Base-by-base conservation (phyloP, 2,797 vertebrate species). In the Sebastes oblongus region DNA sequence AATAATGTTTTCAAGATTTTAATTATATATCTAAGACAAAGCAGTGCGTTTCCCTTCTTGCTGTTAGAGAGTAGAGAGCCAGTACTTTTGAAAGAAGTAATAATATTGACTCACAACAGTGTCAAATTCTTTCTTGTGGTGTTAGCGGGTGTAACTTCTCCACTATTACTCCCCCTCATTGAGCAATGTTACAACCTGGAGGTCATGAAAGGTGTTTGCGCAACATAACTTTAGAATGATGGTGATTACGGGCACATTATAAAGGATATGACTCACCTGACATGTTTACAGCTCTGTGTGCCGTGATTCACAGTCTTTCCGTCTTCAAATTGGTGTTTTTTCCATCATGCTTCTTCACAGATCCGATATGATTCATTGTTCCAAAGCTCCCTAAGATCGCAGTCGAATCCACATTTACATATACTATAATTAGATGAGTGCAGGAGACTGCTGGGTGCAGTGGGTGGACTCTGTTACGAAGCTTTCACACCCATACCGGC, bases 181-280 rank as follows among this genome's bases (percentile, higher is more conserved):
- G 72, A 78, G 64, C 36, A 72, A 75, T 4, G 50, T 59, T 66
- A 60, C 30, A 61, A 80, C 75, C 66, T 39, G 72, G 25, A 78
- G 68, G 77, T 79, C 74, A 77, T n/a, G 42, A 24, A 34, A 84
- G 56, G 69, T 77, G 74, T 79, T 85, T 81, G 66, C 72, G 60
- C 81, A 82, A 66, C 72, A 74, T 56, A 25, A 71, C 70, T 46
- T 74, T 65, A 72, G 84, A 78, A 86, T 70, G 54, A 82, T 18
- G 75, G 46, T 69, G 81, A 82, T 82, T 69, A 72, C 0, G 5
- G 66, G 42, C 72, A 30, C 24, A 22, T 52, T 64, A 62, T 22
- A 24, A 72, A 82, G 80, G 80, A 86, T 82, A 12, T 90, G 89
- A 90, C 73, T 92, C 86, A 88, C 30, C 84, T 85, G 77, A 71